These are phyloP conservation scores for Enoplosus armatus DNA, from an alignment of 2,797 vertebrate species.

Conservation along the genomic window DNA sequence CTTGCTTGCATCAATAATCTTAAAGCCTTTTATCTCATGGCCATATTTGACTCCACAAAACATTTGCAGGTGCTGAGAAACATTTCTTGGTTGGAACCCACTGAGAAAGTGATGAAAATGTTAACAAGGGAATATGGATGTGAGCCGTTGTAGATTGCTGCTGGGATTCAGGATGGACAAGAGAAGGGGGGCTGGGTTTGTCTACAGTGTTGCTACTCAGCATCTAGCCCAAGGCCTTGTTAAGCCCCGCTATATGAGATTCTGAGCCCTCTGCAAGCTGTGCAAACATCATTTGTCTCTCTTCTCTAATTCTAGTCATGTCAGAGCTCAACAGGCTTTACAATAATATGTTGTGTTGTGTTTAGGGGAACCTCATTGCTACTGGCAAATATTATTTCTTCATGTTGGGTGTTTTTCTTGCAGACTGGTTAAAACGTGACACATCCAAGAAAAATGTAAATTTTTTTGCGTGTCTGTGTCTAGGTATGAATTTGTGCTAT, in stretches of 20 bases:
- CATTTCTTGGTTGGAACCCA: conserved; percentile 41
- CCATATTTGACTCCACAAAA: conserved; percentile 40
- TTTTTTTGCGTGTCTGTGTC: background rate
- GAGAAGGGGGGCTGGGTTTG: conserved; percentile 32
- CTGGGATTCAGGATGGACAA: conserved; percentile 57
- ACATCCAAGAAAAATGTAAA: background rate
- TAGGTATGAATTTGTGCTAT: background rate
- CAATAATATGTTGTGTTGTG: conserved; percentile 56
- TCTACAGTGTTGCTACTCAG: conserved; percentile 64
- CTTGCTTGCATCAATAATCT: conserved; percentile 40
- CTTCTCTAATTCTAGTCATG: conserved; percentile 70
- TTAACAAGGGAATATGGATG: conserved; percentile 52
- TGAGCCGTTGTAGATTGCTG: conserved; percentile 59
- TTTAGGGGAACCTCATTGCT: conserved; percentile 19
- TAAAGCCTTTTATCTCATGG: conserved; percentile 62
- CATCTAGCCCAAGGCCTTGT: conserved; percentile 67
- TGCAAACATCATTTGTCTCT: conserved; percentile 81
- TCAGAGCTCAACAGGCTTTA: conserved; percentile 75
- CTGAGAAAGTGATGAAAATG: conserved; percentile 77
- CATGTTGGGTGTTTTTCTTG: conserved; percentile 8
- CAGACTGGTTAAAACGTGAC: background rate
- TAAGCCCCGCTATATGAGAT: conserved; percentile 77
- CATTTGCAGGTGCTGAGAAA: conserved; percentile 51
- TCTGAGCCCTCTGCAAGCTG: conserved; percentile 75
- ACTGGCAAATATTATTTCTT: conserved; percentile 23